phyloP scores from a whole-genome alignment of 2,888 invertebrate species.

The Lydus trimaculatus region DNA sequence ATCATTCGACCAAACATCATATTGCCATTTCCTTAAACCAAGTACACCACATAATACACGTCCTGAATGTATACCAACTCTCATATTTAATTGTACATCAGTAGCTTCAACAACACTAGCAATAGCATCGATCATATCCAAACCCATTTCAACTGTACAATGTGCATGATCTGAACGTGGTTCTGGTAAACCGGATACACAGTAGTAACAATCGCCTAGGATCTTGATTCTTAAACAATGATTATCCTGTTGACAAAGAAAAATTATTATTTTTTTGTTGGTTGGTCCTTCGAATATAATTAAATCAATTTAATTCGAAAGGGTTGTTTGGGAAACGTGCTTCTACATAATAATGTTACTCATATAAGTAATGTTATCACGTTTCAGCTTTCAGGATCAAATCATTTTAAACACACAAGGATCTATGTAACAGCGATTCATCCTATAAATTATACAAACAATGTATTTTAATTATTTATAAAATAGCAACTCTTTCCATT shows the following conservation, averaged over 20 bases:
- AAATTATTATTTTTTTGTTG: constrained; percentile 8
- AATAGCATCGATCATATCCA: constrained; percentile 87
- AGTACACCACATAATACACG: constrained; percentile 89
- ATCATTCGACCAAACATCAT: constrained; percentile 94
- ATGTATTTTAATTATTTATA: background rate
- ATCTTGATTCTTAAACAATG: constrained; percentile 85
- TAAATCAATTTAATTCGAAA: constrained; percentile 21
- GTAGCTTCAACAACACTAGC: constrained; percentile 90
- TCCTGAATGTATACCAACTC: constrained; percentile 92
- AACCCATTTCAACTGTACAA: constrained; percentile 88
- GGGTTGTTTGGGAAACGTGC: background rate
- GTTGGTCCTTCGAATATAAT: constrained; percentile 22
- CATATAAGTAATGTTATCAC: background rate
- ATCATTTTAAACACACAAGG: background rate
- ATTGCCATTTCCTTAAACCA: constrained; percentile 91
- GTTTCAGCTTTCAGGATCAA: background rate
- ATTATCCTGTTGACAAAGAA: constrained; percentile 69
- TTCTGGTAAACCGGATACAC: constrained; percentile 90
- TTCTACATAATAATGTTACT: background rate
- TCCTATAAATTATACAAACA: background rate
- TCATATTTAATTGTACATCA: constrained; percentile 91
- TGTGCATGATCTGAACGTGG: constrained; percentile 91
- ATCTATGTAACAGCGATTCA: background rate
- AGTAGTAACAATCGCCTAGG: constrained; percentile 93
- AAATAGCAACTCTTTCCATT: background rate